Base-by-base conservation (phyloP, 2,113 vertebrate species). In the Peromyscus leucopus region DNA sequence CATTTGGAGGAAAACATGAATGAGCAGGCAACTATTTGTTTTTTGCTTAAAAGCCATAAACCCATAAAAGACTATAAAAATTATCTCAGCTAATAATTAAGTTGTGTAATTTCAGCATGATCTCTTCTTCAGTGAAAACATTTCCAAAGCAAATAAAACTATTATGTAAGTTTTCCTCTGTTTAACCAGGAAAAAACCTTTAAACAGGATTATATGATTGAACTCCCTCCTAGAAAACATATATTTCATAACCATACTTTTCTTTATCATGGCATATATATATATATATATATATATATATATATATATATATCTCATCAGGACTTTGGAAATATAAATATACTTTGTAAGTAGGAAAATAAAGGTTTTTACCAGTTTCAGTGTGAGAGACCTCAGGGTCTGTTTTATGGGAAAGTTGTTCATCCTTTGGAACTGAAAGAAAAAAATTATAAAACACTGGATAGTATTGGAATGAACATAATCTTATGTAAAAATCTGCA, bases 331-430 rank as follows among this genome's bases (percentile, higher is more conserved):
- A 90, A n/a, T 71, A 57, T 26, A 95, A 97, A 26, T 57, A 90
- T 0, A 86, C n/a, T 87, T 93, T 31, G 12, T 88, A 92, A 67
- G 6, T 63, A 46, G 90, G 91, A 98, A 98, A 92, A 93, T 5
- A 97, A 93, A 85, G 91, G 75, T 97, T 94, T 96, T 99, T 99
- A 99, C 99, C 99, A 97, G 98, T 94, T 95, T 97, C 98, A 1
- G 84, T 94, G 65, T 94, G 96, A 89, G 98, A 98, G 93, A 24
- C 71, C 79, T 98, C 96, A 0, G 97, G 96, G 16, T 74, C 97
- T 96, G 74, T 96, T 94, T 98, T 98, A 85, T 84, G 90, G 98
- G 98, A 97, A 96, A 96, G 97, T 74, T 95, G 75, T 82, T 74
- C 65, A 63, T 98, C 98, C 97, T 96, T 98, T 67, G 75, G 24